phyloP scores from a whole-genome alignment of 2,113 vertebrate genomes.

The Martes martes region DNA sequence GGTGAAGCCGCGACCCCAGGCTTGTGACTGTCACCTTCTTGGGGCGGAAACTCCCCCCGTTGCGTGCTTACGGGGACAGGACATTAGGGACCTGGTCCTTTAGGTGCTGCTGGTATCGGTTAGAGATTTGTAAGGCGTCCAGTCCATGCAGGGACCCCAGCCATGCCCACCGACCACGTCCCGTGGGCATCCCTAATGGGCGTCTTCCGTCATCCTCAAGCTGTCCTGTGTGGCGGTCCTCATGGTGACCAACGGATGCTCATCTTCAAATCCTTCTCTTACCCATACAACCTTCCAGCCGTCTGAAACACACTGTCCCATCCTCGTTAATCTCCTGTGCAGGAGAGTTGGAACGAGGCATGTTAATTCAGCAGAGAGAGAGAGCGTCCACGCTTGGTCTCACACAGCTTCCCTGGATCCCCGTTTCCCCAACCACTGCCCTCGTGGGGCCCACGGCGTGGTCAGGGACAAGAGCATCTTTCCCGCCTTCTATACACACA shows the following conservation, averaged over 20 bases:
- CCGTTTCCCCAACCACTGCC: neutral
- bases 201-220: neutral
- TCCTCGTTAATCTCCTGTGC: fast-evolving
- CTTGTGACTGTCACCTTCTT: fast-evolving
- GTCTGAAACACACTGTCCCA: fast-evolving
- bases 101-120: neutral
- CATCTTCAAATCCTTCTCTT: neutral
- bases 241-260: neutral
- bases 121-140: neutral
- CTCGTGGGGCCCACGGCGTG: neutral
- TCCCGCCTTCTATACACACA: fast-evolving
- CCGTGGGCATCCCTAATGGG: neutral
- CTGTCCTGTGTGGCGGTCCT: too few species aligned
- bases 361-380: neutral
- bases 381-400: fast-evolving
- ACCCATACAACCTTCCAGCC: neutral
- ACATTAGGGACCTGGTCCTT: too few species aligned
- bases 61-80: fast-evolving
- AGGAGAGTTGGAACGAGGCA: neutral
- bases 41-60: neutral
- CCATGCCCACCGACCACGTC: neutral
- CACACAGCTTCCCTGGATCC: fast-evolving
- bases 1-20: fast-evolving
- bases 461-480: neutral
- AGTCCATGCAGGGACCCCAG: neutral